A percentile compares a stretch with the other conserved stretches of the same genome.
Conservation (phyloP, 2,888 invertebrate genomes). For the Agonopterix heracliana region DNA sequence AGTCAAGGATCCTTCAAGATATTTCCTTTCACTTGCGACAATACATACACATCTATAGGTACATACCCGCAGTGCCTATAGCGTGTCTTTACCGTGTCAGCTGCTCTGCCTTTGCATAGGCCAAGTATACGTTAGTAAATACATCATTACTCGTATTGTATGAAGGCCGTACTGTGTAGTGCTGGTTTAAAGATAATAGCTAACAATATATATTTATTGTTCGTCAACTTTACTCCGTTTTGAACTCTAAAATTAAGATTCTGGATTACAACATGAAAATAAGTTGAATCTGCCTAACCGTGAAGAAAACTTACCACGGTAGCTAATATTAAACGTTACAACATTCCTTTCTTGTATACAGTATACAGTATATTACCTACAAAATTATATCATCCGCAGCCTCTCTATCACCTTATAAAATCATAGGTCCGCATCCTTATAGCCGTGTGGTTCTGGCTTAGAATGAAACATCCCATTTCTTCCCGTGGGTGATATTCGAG, state of each 20-base stretch:
- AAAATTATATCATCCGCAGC: too few relatives aligned
- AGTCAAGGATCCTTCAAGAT: slow-evolving; percentile 73
- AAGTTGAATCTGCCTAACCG: not conserved
- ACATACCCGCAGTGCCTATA: slow-evolving; percentile 1
- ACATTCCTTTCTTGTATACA: too few relatives aligned
- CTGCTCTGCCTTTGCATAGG: slow-evolving; percentile 10
- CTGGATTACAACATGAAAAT: not conserved
- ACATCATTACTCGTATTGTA: not conserved
- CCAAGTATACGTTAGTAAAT: slow-evolving; percentile 3
- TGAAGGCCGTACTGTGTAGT: not conserved
- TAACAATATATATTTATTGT: too few relatives aligned
- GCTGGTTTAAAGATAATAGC: too few relatives aligned
- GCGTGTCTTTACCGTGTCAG: not conserved
- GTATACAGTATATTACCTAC: too few relatives aligned
- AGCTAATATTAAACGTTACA: not conserved
- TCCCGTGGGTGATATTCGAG: too few relatives aligned
- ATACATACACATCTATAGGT: slow-evolving; percentile 30
- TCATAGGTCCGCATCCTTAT: too few relatives aligned
- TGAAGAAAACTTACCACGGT: not conserved
- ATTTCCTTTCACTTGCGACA: slow-evolving; percentile 75
- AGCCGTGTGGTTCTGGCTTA: too few relatives aligned
- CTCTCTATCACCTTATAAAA: too few relatives aligned
- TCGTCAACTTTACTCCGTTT: too few relatives aligned
- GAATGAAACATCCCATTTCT: too few relatives aligned
- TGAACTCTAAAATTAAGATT: not conserved